Base-by-base conservation (phyloP, 2,888 invertebrate genomes). In the Microplitis manilae region DNA sequence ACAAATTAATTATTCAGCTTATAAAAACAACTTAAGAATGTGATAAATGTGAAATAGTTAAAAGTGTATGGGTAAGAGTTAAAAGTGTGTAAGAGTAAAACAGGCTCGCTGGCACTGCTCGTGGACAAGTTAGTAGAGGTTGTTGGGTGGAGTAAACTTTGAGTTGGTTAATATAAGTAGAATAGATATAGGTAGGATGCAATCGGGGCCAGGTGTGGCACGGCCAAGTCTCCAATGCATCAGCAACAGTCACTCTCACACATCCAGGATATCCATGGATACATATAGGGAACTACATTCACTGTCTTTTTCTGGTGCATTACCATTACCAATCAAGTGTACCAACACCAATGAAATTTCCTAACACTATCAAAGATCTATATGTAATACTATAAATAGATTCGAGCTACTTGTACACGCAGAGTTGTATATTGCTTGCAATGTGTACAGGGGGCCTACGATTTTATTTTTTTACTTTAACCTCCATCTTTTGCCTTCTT, bases 201-300 rank as follows among this genome's bases (percentile, higher is more conserved):
- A 83, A 87, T 86, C 86, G 86, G 86, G 85, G 85, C 87, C 87
- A 87, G 88, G 87, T 87, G 88, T 87, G 87, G 88, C 87, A 85
- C 83, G 81, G 81, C 38, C 30, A 30, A 81, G 83, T 77, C 79
- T 50, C 50, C 50, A 50, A 50, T 50, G 50, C 50, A 50, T 50
- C 50, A 50, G 50, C 8, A 50, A 50, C 50, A 5, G 9, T 50
- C 50, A 50, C 50, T 50, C 73, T 38, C 73, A 62, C 30, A 64
- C 70, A 73, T 4, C 30, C 30, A 30, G 30, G 30, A 30, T 30
- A 30, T 30, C 30, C 50, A 50, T 50, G 13, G 9, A 5, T 13
- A 50, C 8, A 13, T 50, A 50, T 50, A 13, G 8, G 13, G 13
- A 13, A 50, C 13, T 8, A 50, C 13, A 62, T 15, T n/a, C 39